Evolutionary conservation across 2,113 vertebrate species (phyloP).

Genomic region (Lasiurus cinereus): DNA sequence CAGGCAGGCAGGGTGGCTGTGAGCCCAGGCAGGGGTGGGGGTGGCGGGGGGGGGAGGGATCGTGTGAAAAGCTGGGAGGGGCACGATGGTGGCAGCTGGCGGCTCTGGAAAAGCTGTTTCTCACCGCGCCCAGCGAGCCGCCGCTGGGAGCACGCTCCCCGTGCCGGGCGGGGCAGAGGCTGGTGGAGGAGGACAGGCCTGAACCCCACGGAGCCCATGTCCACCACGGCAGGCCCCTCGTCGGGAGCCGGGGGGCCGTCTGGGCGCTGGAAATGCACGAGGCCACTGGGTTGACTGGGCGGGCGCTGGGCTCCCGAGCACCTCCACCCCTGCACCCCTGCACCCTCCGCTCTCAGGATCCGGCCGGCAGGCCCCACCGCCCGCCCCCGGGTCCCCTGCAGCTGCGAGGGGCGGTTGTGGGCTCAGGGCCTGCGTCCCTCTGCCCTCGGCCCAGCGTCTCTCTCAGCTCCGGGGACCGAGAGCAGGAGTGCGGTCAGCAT

Average conservation of each 20-base stretch:
- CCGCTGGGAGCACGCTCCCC: not conserved
- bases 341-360: too few relatives aligned
- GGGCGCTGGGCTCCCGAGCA: not conserved
- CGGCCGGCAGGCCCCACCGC: too few relatives aligned
- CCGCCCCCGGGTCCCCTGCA: too few relatives aligned
- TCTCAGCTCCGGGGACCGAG: accelerated
- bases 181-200: accelerated
- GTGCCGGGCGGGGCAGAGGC: too few relatives aligned
- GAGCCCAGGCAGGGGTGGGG: not conserved
- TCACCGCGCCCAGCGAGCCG: not conserved
- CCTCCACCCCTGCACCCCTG: not conserved
- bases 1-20: not conserved
- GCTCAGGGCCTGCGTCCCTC: not conserved
- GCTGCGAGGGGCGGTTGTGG: not conserved
- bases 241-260: accelerated
- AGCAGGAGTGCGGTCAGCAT: not conserved
- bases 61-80: too few relatives aligned
- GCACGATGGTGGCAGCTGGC: not conserved
- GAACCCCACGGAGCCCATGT: not conserved
- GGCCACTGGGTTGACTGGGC: accelerated
- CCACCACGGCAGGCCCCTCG: accelerated
- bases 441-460: not conserved
- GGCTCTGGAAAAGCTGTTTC: conserved; percentile 21
- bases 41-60: not conserved
- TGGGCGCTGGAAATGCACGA: too few relatives aligned